Conservation (phyloP, 2,888 invertebrate species). For the Diadegma fenestrale region DNA sequence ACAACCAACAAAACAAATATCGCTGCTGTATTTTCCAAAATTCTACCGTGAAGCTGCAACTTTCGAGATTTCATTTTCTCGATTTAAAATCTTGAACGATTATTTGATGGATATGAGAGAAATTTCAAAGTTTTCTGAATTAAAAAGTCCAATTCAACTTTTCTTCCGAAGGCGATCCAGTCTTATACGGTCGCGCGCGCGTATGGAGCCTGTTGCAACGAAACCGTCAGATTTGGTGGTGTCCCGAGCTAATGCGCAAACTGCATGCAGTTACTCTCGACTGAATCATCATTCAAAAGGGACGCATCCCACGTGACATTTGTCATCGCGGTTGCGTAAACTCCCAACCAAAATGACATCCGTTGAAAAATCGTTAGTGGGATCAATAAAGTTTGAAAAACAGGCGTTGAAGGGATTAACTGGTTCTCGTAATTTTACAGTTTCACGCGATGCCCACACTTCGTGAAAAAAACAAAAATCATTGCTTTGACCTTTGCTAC, state of each 20-base stretch:
- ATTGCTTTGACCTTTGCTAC: too few species aligned
- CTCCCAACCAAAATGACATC: neutral
- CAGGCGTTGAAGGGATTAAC: neutral
- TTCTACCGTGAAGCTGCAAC: neutral
- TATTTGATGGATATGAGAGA: too few species aligned
- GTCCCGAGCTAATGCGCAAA: neutral
- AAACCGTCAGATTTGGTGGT: neutral
- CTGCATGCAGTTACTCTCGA: constrained; percentile 3
- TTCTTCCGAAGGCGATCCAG: neutral
- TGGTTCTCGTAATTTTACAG: constrained; percentile 31
- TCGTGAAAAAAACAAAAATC: constrained; percentile 22
- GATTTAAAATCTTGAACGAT: too few species aligned
- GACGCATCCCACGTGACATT: constrained; percentile 1
- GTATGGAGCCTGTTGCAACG: neutral
- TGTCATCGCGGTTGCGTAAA: neutral
- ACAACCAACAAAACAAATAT: neutral
- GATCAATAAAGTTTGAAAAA: constrained; percentile 14
- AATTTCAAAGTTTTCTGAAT: neutral
- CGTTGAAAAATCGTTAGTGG: constrained; percentile 15
- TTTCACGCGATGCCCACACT: constrained; percentile 42
- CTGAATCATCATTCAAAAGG: neutral
- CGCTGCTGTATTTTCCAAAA: neutral
- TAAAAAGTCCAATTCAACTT: neutral
- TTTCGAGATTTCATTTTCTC: neutral
- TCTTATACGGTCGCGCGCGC: neutral